Evolutionary conservation across 2,888 invertebrate genomes (phyloP), one percentile per base, ranked within the genome.

Genomic region (Drosophila limbata): DNA sequence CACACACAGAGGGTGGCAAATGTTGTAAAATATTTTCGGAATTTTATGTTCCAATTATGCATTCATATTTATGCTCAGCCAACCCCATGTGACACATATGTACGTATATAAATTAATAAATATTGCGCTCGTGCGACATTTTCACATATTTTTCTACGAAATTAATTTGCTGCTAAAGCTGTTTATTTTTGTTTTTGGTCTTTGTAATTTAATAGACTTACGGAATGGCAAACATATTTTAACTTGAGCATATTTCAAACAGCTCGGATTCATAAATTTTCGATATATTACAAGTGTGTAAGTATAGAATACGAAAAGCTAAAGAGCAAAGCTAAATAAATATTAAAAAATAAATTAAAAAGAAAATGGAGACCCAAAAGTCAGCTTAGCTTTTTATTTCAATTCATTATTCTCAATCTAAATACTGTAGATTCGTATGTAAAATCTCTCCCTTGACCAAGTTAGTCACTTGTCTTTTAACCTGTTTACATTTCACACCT

Each of bases 31-130:
- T 85, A 89, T 89, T 89, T 87, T 84, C 45, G 89, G 88, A 74
- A 85, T 89, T 87, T 84, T 88, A 84, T 84, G 87, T 81, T 81
- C 88, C 81, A 84, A 87, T 89, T 89, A 85, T 88, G 85, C 73
- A 89, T 85, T 88, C 85, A 85, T 87, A 89, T 76, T 61, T 65
- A 57, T 60, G 28, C 47, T 33, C 33, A 33, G 35, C 40, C 25
- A 57, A 42, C 42, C 50, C 51, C 37, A 61, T 77, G 57, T 60
- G 71, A 66, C 72, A 77, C 53, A 68, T 53, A 28, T 28, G 28
- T 28, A 71, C 51, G 52, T 17, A 48, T 69, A 76, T 79, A 85
- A 79, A 83, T 83, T 88, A 82, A 82, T 85, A 85, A 82, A 83
- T 83, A 84, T 83, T 65, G 35, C 68, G 48, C 45, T 59, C 77